Evolutionary conservation across 2,113 vertebrate species (phyloP).

Genomic region (Bos taurus): DNA sequence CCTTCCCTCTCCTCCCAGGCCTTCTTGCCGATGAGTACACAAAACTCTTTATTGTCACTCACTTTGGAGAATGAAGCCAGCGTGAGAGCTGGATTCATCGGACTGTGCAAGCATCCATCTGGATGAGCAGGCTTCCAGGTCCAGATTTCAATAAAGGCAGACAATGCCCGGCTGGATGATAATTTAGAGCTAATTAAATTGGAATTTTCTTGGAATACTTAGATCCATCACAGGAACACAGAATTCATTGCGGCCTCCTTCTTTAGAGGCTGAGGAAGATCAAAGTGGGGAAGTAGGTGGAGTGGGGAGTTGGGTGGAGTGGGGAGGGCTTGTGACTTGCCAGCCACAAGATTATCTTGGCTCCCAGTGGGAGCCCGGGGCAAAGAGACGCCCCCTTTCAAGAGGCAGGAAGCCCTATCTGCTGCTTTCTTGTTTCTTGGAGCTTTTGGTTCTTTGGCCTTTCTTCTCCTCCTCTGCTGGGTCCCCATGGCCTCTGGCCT

Average conservation of each 20-base stretch:
- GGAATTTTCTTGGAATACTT: background rate
- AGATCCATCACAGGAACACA: background rate
- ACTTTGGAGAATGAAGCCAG: background rate
- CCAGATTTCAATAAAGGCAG: background rate
- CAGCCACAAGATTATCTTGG: background rate
- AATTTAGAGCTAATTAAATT: background rate
- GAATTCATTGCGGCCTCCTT: background rate
- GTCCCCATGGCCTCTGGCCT: background rate
- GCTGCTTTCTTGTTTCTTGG: background rate
- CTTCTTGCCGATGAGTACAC: background rate
- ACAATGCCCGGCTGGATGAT: background rate
- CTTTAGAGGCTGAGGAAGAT: background rate
- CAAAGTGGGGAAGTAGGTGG: background rate
- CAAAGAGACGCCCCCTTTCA: background rate
- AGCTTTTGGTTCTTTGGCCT: background rate
- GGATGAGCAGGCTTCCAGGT: background rate
- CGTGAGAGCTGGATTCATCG: background rate
- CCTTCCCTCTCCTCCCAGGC: background rate
- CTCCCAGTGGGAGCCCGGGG: background rate
- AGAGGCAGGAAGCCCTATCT: background rate
- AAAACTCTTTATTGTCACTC: background rate
- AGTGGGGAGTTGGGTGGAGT: background rate
- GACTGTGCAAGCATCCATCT: background rate
- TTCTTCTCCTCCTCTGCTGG: background rate
- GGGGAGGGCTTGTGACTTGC: background rate